Conservation (phyloP, 2,113 vertebrate species). For the Alces alces region DNA sequence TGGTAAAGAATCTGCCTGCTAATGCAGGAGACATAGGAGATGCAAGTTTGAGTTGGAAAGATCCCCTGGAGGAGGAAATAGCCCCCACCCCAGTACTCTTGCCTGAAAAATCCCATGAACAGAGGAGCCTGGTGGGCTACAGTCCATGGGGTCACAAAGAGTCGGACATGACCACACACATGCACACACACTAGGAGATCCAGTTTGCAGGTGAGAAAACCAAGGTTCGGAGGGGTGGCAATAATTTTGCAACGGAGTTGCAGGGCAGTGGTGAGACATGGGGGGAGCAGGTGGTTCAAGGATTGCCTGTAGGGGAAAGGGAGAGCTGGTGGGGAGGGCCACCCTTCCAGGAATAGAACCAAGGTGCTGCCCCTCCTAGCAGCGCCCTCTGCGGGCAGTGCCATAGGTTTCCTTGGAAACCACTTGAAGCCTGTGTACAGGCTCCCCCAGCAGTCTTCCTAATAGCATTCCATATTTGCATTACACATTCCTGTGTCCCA, state of each 20-base stretch:
- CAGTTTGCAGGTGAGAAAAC: background rate
- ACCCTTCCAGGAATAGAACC: background rate
- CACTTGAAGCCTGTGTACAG: background rate
- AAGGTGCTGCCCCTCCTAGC: background rate
- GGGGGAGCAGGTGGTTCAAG: background rate
- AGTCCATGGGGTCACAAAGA: background rate
- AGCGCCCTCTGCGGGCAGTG: background rate
- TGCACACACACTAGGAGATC: background rate
- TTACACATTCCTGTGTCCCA: constrained; percentile 67
- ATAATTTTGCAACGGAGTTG: background rate
- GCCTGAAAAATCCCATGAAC: background rate
- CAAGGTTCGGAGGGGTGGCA: background rate
- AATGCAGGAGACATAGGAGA: background rate
- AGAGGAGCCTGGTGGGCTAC: background rate
- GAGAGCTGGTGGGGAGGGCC: background rate
- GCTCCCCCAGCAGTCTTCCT: constrained; percentile 38
- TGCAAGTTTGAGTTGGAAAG: background rate
- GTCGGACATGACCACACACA: background rate
- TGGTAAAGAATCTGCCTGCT: background rate
- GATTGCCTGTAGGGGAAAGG: background rate
- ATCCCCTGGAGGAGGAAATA: background rate
- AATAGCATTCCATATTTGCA: constrained; percentile 73
- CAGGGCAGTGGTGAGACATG: background rate
- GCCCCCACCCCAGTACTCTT: background rate
- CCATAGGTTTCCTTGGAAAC: background rate